Evolutionary conservation across 2,888 invertebrate species (phyloP), one percentile per base, ranked within the genome.

Genomic region (Polydrusus cervinus): DNA sequence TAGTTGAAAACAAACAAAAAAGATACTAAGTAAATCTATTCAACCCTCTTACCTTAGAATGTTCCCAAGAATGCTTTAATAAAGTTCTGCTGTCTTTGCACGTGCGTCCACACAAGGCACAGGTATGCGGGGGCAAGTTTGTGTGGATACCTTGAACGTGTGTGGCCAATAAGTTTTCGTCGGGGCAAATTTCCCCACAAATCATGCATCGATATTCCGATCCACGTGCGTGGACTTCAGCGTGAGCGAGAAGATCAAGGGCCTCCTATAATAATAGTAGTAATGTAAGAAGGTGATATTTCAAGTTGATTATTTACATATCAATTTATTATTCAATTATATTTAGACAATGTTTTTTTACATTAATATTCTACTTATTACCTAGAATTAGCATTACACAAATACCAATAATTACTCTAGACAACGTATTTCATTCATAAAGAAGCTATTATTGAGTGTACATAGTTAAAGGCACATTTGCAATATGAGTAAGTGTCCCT

Each of bases 231-330:
- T 95, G 95, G 6, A 92, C 89, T 88, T 95, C 94, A 0, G 94
- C 93, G 87, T 95, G 95, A 18, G 94, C 93, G 55, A 94, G 88
- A 79, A 95, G 89, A 84, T 94, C 93, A 81, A 94, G 87, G 67
- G 94, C 93, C 88, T 93, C 94, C 72, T 77, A 43, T 43, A 43
- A 43, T 43, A 43, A 43, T 8, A 16, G 16, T 16, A 16, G 9
- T 13, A 7, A 45, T 25, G 25, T 25, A 25, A 25, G 25, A 25
- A 25, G 25, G 5, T 1, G 25, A 25, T 25, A 25, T 25, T 25
- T 25, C 25, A 25, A 5, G 25, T 25, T 25, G 25, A 25, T 1
- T 25, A 25, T 25, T 5, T 3, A 25, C 5, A 1, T 25, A 25
- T 25, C 5, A 25, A 25, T 25, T 3, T 3, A 25, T 25, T 5